Base-by-base conservation (phyloP, 2,888 invertebrate species). In the Drosophila silvestris region DNA sequence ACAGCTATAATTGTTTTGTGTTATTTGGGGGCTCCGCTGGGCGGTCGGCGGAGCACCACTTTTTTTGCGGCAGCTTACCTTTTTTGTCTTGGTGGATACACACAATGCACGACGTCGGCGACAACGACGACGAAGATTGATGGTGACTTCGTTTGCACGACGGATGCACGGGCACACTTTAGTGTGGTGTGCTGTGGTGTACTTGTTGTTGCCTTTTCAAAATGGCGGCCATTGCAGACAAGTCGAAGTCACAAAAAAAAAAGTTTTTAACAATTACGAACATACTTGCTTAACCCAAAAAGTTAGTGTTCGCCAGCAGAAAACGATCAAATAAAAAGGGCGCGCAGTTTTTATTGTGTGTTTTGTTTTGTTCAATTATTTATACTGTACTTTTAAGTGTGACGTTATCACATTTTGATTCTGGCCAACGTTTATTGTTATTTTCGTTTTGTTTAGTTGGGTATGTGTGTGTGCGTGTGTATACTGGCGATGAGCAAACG, bases 81-180 rank as follows among this genome's bases (percentile, higher is more conserved):
- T 37, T 88, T 65, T 56, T 37, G 64, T 70, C 67, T 79, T 74
- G 58, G 68, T 79, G 79, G 69, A 77, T 74, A 74, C 80, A 74
- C 66, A 84, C 76, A 76, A 74, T 66, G 39, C 75, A 78, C 83
- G 71, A 84, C 16, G 47, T 26, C 74, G 37, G 56, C 66, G 66
- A 74, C 77, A 65, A 26, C 26, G 26, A 61, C 77, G 66, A 74
- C 78, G 66, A 14, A 60, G 64, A 51, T 60, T 63, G 62, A 66
- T 73, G 84, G 87, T 87, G 83, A 84, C 80, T 83, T 87, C 85
- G 83, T 83, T 78, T 74, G 76, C 86, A 74, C 84, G 72, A 74
- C 76, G 74, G 70, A 76, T 83, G 83, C 83, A 83, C 77, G 71
- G 77, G 81, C 62, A 77, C 77, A 67, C 71, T 85, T 73, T 56